Percentiles rank a stretch among this genome's conserved stretches.
Evolutionary conservation across 2,888 invertebrate genomes (phyloP).

Genomic region (Phoronis australis): DNA sequence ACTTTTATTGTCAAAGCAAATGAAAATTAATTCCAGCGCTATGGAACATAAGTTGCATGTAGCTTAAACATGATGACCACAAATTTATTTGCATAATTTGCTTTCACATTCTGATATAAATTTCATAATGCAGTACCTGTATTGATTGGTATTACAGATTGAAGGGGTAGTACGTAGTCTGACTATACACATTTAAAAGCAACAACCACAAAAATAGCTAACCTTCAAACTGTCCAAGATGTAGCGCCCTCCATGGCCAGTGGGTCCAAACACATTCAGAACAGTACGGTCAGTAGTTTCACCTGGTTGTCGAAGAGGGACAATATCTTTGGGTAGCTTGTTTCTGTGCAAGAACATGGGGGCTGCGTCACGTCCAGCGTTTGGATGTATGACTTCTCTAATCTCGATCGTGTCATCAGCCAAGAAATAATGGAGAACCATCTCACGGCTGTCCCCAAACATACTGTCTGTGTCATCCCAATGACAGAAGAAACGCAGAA

Average conservation of each 20-base stretch:
- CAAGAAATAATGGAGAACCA: constrained; percentile 79
- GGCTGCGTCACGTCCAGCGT: constrained; percentile 68
- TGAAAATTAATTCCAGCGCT: too few relatives aligned
- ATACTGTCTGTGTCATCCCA: constrained; percentile 81
- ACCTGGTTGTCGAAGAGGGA: constrained; percentile 45
- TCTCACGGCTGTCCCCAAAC: constrained; percentile 70
- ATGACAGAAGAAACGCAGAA: constrained; percentile 74
- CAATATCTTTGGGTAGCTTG: constrained; percentile 69
- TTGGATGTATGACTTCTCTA: constrained; percentile 64
- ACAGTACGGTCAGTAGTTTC: constrained; percentile 50
- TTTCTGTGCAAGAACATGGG: constrained; percentile 70
- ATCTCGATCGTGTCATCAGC: constrained; percentile 87
- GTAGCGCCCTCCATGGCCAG: constrained; percentile 49
- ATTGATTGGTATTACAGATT: too few relatives aligned
- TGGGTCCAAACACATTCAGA: constrained; percentile 53
- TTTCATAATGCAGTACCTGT: too few relatives aligned
- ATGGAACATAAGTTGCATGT: too few relatives aligned
- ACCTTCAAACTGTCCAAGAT: constrained; percentile 53
- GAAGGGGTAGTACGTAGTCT: too few relatives aligned
- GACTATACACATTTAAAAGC: too few relatives aligned
- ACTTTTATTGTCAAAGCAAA: too few relatives aligned
- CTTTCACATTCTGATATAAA: too few relatives aligned
- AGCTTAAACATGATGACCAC: too few relatives aligned
- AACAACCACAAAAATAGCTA: constrained; percentile 1
- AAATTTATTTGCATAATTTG: too few relatives aligned